Conservation (phyloP, 2,797 vertebrate species). For the Chloroceryle amazona region DNA sequence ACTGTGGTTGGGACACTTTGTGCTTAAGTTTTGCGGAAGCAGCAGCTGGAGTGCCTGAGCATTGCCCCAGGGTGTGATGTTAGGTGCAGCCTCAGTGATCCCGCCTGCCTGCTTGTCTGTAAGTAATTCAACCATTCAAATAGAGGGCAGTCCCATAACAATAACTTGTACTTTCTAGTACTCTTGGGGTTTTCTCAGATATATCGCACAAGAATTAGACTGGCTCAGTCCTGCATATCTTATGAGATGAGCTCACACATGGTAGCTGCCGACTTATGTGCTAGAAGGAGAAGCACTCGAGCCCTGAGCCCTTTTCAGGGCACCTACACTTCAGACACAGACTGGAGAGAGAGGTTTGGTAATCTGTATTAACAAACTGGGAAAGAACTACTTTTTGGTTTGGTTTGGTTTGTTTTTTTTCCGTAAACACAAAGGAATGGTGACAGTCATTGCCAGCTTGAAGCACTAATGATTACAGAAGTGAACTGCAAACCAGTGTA, state of each 20-base stretch:
- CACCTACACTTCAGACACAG: background rate
- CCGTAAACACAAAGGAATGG: background rate
- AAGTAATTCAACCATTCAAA: background rate
- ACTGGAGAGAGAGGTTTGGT: background rate
- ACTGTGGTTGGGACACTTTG: rapidly evolving
- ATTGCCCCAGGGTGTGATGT: background rate
- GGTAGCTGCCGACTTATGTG: background rate
- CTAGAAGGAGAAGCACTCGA: background rate
- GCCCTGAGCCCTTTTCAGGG: background rate
- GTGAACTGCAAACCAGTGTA: background rate
- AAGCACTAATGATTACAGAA: background rate
- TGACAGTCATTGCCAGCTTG: background rate
- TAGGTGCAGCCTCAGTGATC: background rate
- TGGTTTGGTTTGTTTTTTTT: background rate
- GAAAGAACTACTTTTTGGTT: background rate
- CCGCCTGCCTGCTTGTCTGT: background rate
- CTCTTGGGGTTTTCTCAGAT: background rate
- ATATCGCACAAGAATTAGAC: background rate
- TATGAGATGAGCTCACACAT: background rate
- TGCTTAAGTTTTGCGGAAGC: background rate
- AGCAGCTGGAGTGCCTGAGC: background rate
- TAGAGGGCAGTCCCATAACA: background rate
- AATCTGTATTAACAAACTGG: background rate
- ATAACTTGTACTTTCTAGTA: background rate
- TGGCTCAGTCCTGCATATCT: rapidly evolving